phyloP scores from a whole-genome alignment of 2,113 vertebrate species.

The Cochlearius cochlearius region DNA sequence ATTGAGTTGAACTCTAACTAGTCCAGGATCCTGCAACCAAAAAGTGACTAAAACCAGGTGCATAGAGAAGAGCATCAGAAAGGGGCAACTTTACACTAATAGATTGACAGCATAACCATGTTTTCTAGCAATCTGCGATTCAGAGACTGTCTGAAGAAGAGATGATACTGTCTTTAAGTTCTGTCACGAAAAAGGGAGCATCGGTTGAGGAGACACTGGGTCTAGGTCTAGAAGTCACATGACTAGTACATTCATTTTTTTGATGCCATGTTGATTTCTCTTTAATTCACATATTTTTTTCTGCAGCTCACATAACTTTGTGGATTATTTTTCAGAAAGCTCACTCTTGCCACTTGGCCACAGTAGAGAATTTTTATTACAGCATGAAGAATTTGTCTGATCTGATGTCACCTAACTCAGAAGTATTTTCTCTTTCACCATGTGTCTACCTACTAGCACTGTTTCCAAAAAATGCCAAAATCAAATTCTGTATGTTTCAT shows the following conservation, averaged over 20 bases:
- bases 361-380: not conserved
- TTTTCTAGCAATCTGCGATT: not conserved
- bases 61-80: not conserved
- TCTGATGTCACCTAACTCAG: not conserved
- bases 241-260: not conserved
- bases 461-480: not conserved
- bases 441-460: not conserved
- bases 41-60: not conserved
- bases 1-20: not conserved
- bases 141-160: not conserved
- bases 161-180: not conserved
- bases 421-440: not conserved
- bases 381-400: not conserved
- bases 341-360: not conserved
- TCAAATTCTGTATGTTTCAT: not conserved
- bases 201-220: not conserved
- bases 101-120: not conserved
- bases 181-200: not conserved
- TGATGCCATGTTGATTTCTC: not conserved
- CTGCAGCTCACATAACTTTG: not conserved
- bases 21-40: not conserved
- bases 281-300: not conserved
- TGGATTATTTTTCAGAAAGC: not conserved
- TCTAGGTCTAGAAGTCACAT: not conserved
- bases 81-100: not conserved